phyloP scores from a whole-genome alignment of 1,140 invertebrate genomes.

The Hyles vespertilio region DNA sequence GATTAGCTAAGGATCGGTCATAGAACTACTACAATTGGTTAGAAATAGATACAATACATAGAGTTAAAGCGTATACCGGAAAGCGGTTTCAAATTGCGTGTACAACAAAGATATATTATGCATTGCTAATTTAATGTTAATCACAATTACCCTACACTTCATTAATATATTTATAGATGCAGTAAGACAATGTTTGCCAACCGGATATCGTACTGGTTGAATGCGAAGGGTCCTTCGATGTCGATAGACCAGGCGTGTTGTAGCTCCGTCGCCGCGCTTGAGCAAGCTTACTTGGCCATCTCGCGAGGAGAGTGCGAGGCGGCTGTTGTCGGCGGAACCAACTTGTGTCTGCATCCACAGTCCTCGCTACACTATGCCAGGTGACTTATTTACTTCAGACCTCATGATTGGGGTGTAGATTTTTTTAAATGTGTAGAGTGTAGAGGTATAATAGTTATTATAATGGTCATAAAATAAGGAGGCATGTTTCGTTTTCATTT shows the following conservation, averaged over 20 bases:
- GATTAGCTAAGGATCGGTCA: too few relatives aligned
- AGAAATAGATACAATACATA: too few relatives aligned
- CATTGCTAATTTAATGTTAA: conserved; percentile 54
- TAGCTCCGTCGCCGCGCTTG: conserved; percentile 89
- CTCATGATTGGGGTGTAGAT: too few relatives aligned
- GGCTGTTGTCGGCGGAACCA: conserved; percentile 90
- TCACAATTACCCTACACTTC: too few relatives aligned
- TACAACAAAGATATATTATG: too few relatives aligned
- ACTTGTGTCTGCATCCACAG: conserved; percentile 90
- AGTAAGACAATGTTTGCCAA: conserved; percentile 93
- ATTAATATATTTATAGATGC: conserved; percentile 70
- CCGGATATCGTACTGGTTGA: conserved; percentile 87
- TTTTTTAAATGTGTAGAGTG: too few relatives aligned
- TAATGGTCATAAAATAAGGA: too few relatives aligned
- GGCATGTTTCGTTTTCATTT: too few relatives aligned
- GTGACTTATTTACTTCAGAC: conserved; percentile 29
- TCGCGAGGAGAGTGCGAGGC: conserved; percentile 86
- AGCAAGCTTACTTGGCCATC: conserved; percentile 88
- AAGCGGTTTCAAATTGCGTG: too few relatives aligned
- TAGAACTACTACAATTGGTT: too few relatives aligned
- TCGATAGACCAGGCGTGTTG: conserved; percentile 93
- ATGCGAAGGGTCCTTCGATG: conserved; percentile 86
- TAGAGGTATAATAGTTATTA: too few relatives aligned
- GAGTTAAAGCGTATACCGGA: too few relatives aligned
- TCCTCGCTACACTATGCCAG: conserved; percentile 88